Evolutionary conservation across 1,140 invertebrate species (phyloP).

Genomic region (Eumaeus atala): DNA sequence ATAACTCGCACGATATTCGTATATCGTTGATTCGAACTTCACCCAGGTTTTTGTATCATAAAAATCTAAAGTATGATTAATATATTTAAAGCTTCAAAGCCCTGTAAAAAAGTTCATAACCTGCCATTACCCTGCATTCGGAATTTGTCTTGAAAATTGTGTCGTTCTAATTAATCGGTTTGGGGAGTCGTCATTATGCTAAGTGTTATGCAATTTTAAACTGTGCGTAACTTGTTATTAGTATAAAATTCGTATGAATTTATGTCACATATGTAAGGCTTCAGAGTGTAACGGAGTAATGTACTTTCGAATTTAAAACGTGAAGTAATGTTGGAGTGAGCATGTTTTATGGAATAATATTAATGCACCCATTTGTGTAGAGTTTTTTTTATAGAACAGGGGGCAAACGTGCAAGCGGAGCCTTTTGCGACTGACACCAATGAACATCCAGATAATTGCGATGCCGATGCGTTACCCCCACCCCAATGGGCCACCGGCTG

Average conservation of each 20-base stretch:
- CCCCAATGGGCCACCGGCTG: too few species aligned
- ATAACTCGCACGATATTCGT: too few species aligned
- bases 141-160: slow-evolving; percentile 39
- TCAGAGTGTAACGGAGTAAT: slow-evolving; percentile 5
- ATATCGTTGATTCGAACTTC: too few species aligned
- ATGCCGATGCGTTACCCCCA: too few species aligned
- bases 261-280: background rate
- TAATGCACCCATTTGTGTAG: too few species aligned
- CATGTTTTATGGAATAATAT: too few species aligned
- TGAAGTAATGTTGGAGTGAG: too few species aligned
- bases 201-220: slow-evolving; percentile 27
- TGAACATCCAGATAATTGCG: too few species aligned
- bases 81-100: background rate
- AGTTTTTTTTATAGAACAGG: too few species aligned
- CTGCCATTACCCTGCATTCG: slow-evolving; percentile 32
- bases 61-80: background rate
- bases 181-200: slow-evolving; percentile 34
- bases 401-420: too few species aligned
- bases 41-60: too few species aligned
- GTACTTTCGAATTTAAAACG: slow-evolving; percentile 1
- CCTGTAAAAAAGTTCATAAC: background rate
- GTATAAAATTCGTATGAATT: background rate
- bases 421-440: too few species aligned
- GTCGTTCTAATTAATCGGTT: slow-evolving; percentile 47
- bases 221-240: background rate